phyloP scores from a whole-genome alignment of 92 coral and sea anemone genomes.

The Parazoanthus swiftii region DNA sequence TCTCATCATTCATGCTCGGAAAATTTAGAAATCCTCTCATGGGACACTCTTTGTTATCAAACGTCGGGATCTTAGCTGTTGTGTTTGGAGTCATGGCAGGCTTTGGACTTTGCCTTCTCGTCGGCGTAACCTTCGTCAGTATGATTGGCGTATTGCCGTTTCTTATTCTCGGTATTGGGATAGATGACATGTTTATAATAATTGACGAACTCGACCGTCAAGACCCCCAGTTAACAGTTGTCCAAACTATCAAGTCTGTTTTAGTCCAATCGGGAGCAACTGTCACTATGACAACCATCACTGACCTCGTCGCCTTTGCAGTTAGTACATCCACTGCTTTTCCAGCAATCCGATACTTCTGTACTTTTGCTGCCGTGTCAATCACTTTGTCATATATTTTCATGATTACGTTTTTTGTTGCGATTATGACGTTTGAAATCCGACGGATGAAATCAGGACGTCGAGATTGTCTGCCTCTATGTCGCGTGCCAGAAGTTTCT shows the following conservation, averaged over 20 bases:
- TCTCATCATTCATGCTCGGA: slow-evolving; percentile 63
- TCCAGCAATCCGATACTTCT: slow-evolving; percentile 72
- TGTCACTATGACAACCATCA: slow-evolving; percentile 87
- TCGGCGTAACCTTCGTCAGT: slow-evolving; percentile 65
- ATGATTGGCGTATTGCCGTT: slow-evolving; percentile 79
- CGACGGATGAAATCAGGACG: slow-evolving; percentile 66
- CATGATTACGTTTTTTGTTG: slow-evolving; percentile 70
- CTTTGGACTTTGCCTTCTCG: slow-evolving; percentile 64
- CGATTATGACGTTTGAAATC: slow-evolving; percentile 65
- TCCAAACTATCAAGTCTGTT: slow-evolving; percentile 56
- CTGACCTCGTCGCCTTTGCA: slow-evolving; percentile 86
- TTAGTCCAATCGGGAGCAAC: slow-evolving; percentile 83
- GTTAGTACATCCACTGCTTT: slow-evolving; percentile 81
- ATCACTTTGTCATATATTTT: slow-evolving; percentile 59
- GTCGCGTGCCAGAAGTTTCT: slow-evolving; percentile 45
- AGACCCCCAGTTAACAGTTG: slow-evolving; percentile 48
- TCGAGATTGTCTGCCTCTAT: slow-evolving; percentile 58
- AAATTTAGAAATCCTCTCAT: slow-evolving; percentile 64
- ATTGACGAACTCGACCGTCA: slow-evolving; percentile 77
- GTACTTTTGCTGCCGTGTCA: slow-evolving; percentile 69
- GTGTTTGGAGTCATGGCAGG: slow-evolving; percentile 74
- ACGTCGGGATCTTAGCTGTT: slow-evolving; percentile 67
- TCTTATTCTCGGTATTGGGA: slow-evolving; percentile 73
- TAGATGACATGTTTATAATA: slow-evolving; percentile 82
- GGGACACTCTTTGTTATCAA: slow-evolving; percentile 67